Evolutionary conservation across 2,888 invertebrate species (phyloP).

Genomic region (Harpagoxenus sublaevis): DNA sequence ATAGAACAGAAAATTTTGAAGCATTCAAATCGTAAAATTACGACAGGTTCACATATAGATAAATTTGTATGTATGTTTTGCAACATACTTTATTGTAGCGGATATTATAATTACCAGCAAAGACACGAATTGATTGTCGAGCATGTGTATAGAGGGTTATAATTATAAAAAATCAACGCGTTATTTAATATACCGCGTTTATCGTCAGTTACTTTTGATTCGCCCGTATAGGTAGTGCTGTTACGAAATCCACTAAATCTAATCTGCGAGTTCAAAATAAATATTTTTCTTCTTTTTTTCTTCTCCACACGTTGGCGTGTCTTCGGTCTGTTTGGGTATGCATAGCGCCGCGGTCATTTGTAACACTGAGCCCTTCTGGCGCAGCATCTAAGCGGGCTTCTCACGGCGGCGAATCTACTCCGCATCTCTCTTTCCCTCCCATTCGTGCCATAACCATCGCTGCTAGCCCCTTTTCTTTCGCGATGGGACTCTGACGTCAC

Average conservation of each 20-base stretch:
- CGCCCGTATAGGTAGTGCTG: neutral
- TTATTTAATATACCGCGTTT: neutral
- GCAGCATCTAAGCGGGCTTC: constrained; percentile 76
- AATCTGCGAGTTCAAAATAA: neutral
- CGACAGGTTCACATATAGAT: neutral
- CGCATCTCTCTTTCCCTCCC: constrained; percentile 53
- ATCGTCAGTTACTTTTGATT: neutral
- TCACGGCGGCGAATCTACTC: constrained; percentile 70
- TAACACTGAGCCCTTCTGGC: constrained; percentile 80
- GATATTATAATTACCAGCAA: neutral
- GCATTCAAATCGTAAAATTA: neutral
- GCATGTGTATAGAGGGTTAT: neutral
- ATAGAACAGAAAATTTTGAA: neutral
- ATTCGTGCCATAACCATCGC: constrained; percentile 52
- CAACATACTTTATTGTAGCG: neutral
- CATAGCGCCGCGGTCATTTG: constrained; percentile 83
- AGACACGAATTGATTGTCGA: neutral
- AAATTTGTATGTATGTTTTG: neutral
- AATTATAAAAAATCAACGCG: neutral
- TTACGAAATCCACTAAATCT: constrained; percentile 20
- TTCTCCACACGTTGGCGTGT: constrained; percentile 1
- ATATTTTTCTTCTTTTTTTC: constrained; percentile 23
- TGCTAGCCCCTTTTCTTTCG: constrained; percentile 67
- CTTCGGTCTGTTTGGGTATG: constrained; percentile 80
- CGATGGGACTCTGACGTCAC: constrained; percentile 76